Conservation (phyloP, 2,113 vertebrate genomes). For the Takifugu flavidus region DNA sequence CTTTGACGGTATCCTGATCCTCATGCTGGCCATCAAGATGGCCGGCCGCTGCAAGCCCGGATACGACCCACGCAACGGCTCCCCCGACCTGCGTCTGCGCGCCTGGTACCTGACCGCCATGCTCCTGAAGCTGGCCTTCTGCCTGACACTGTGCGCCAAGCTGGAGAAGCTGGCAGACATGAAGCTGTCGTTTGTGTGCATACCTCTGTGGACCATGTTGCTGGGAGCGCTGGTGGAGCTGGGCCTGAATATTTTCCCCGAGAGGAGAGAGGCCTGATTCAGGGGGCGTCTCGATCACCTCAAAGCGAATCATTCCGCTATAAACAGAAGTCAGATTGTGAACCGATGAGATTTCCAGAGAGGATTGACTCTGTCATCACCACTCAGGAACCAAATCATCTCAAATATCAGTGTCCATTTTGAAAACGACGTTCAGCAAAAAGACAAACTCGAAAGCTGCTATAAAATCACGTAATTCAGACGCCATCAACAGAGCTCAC, state of each 20-base stretch:
- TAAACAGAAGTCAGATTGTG: background rate
- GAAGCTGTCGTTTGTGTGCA: slow-evolving; percentile 85
- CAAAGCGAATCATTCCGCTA: background rate
- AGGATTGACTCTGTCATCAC: background rate
- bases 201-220: slow-evolving; percentile 88
- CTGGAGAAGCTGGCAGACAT: slow-evolving; percentile 83
- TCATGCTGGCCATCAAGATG: slow-evolving; percentile 93
- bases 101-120: slow-evolving; percentile 89
- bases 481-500: no score
- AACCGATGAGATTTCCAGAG: slow-evolving; percentile 7
- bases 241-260: slow-evolving; percentile 86
- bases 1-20: slow-evolving; percentile 89
- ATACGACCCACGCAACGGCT: slow-evolving; percentile 86
- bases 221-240: slow-evolving; percentile 87
- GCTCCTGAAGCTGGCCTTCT: slow-evolving; percentile 91
- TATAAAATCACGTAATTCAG: no score
- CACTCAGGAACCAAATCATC: no score
- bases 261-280: slow-evolving; percentile 62
- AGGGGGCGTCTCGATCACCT: background rate
- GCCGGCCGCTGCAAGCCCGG: slow-evolving; percentile 88
- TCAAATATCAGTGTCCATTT: no score
- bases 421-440: no score
- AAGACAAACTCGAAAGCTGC: no score
- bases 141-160: slow-evolving; percentile 86
- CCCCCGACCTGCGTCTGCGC: slow-evolving; percentile 85